Conservation (phyloP, 2,797 vertebrate genomes). For the Taeniopygia guttata region DNA sequence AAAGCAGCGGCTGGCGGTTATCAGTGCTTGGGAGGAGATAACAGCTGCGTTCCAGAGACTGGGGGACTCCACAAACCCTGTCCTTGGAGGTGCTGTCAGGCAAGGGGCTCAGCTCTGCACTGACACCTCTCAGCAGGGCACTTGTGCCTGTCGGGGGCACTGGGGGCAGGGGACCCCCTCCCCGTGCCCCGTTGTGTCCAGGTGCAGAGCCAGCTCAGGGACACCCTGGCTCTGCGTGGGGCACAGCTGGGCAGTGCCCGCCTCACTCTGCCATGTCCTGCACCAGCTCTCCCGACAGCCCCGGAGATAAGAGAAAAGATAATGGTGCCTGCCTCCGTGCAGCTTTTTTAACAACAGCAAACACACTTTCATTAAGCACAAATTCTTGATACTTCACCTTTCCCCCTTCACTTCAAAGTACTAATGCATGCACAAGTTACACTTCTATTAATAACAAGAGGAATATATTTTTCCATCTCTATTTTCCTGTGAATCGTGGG, state of each 20-base stretch:
- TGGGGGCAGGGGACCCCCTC: not conserved
- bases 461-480: not conserved
- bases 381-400: not conserved
- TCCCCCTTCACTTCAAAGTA: not conserved
- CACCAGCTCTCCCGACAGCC: not conserved
- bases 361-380: not conserved
- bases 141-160: rapidly evolving
- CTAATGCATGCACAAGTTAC: not conserved
- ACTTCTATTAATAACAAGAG: not conserved
- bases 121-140: not conserved
- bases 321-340: not conserved
- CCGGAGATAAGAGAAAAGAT: not conserved
- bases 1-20: not conserved
- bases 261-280: not conserved
- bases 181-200: not conserved
- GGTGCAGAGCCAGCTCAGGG: not conserved
- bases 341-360: not conserved
- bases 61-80: not conserved
- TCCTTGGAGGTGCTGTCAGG: not conserved
- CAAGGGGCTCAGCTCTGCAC: not conserved
- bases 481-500: not conserved
- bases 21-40: not conserved
- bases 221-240: not conserved
- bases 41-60: slow-evolving; percentile 33
- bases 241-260: not conserved